Evolutionary conservation across 1,140 invertebrate species (phyloP), one percentile per base, ranked within the genome.

Genomic region (Thalassaphorura encarpata): DNA sequence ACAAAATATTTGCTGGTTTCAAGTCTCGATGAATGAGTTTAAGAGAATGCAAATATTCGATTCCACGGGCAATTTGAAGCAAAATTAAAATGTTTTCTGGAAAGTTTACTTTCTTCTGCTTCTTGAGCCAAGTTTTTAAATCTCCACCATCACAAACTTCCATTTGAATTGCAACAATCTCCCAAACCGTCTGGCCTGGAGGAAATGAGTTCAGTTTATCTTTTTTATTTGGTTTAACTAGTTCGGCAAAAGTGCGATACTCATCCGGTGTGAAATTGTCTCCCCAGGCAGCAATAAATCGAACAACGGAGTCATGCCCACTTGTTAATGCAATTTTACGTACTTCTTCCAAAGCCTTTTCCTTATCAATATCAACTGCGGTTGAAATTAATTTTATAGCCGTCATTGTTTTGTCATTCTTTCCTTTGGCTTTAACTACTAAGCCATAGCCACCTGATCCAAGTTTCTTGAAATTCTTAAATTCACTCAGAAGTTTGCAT

Each of bases 1-100:
- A 39, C 6, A 52, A 28, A n/a, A 52, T 40, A 39, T 52, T 52
- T 15, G 28, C 15, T 11, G 49, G 49, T 19, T 52, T 52, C 36
- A 52, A 40, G 36, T 52, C 49, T 11, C 49, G 49, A 40, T 52
- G 49, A 52, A 52, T 52, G 11, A 52, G 29, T 11, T 29, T 19
- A 52, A 46, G 4, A 3, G 4, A 8, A 26, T 52, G 49, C 8
- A 52, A 16, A 40, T 52, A 29, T 26, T 52, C 29, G 31, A 52
- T 21, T 11, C 49, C 49, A 43, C 13, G 4, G 15, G 36, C 18
- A 39, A 52, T 33, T 52, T 52, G 49, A 18, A 29, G 15, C 13
- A 48, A 48, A 4, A 48, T 24, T 4, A 23, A 23, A 18, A 27
- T 26, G 13, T 8, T 16, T 13, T 8, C 13, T 6, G 13, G 8